Conservation (phyloP, 2,113 vertebrate genomes). For the Scomber scombrus region DNA sequence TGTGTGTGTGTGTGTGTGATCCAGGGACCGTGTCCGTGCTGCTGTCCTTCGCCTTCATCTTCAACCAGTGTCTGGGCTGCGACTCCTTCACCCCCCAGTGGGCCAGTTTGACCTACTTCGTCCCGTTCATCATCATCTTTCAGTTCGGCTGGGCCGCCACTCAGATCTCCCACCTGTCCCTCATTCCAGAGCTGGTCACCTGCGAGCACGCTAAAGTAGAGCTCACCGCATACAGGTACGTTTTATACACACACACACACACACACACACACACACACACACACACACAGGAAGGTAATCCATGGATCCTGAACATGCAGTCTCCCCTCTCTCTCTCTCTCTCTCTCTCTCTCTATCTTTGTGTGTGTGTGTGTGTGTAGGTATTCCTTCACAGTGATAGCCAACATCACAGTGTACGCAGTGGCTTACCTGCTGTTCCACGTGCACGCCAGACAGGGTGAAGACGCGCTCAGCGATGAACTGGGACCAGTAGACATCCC, state of each 20-base stretch:
- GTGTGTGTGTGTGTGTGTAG: slow-evolving; percentile 71
- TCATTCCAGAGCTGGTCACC: slow-evolving; percentile 93
- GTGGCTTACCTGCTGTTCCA: slow-evolving; percentile 92
- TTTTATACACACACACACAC: neutral
- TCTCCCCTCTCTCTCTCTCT: neutral
- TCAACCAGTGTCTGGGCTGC: slow-evolving; percentile 92
- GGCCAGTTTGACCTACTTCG: slow-evolving; percentile 90
- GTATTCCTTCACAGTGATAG: slow-evolving; percentile 94
- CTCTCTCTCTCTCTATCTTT: neutral
- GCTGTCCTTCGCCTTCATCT: slow-evolving; percentile 94
- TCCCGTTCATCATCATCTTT: slow-evolving; percentile 93
- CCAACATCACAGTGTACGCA: slow-evolving; percentile 91
- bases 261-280: neutral
- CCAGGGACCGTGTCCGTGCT: slow-evolving; percentile 92
- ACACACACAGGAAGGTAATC: neutral
- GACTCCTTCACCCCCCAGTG: slow-evolving; percentile 86
- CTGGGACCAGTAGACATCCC: slow-evolving; percentile 88
- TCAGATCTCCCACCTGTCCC: slow-evolving; percentile 95
- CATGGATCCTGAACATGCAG: neutral
- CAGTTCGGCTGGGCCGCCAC: slow-evolving; percentile 97
- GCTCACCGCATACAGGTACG: slow-evolving; percentile 94
- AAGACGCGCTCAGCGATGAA: slow-evolving; percentile 57
- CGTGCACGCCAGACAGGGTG: slow-evolving; percentile 74
- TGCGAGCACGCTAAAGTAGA: slow-evolving; percentile 93
- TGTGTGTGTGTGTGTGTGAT: slow-evolving; percentile 34